Conservation (phyloP, 2,888 invertebrate species). For the Drepanosiphum platanoidis region DNA sequence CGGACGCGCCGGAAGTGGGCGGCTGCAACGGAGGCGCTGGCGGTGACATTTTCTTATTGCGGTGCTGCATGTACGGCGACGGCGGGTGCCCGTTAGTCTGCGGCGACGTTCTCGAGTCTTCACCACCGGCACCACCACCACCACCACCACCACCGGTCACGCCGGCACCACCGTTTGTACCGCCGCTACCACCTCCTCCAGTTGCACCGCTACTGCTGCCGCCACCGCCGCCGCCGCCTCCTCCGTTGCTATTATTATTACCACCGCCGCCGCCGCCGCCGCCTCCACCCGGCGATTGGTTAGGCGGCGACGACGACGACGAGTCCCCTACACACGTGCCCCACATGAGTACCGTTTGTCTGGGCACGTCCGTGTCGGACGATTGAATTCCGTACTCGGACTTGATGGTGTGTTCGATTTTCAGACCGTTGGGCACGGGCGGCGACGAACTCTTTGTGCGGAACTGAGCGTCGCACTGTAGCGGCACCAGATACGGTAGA, state of each 20-base stretch:
- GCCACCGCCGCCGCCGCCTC: conserved; percentile 68
- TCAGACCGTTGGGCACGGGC: conserved; percentile 71
- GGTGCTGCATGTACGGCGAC: conserved; percentile 62
- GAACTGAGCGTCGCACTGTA: conserved; percentile 64
- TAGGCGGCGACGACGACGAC: conserved; percentile 63
- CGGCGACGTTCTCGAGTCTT: conserved; percentile 64
- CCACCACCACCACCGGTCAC: conserved; percentile 68
- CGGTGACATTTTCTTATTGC: conserved; percentile 64
- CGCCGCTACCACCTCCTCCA: conserved; percentile 57
- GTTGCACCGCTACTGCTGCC: conserved; percentile 67
- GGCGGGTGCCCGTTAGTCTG: conserved; percentile 63
- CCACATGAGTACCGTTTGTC: conserved; percentile 96
- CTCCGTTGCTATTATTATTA: conserved; percentile 70
- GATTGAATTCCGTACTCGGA: conserved; percentile 66
- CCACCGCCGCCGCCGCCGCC: conserved; percentile 69
- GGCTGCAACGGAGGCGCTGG: conserved; percentile 27
- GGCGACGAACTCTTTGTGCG: conserved; percentile 67
- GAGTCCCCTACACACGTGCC: conserved; percentile 69
- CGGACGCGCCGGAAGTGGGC: conserved; percentile 64
- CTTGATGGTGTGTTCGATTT: conserved; percentile 73
- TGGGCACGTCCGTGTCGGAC: conserved; percentile 71
- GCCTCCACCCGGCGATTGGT: conserved; percentile 66
- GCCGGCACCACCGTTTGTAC: conserved; percentile 66
- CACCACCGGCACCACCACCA: conserved; percentile 70
- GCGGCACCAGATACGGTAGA: conserved; percentile 64